Evolutionary conservation across 2,113 vertebrate genomes (phyloP), one percentile per base, ranked within the genome.

Genomic region (Oncorhynchus keta): DNA sequence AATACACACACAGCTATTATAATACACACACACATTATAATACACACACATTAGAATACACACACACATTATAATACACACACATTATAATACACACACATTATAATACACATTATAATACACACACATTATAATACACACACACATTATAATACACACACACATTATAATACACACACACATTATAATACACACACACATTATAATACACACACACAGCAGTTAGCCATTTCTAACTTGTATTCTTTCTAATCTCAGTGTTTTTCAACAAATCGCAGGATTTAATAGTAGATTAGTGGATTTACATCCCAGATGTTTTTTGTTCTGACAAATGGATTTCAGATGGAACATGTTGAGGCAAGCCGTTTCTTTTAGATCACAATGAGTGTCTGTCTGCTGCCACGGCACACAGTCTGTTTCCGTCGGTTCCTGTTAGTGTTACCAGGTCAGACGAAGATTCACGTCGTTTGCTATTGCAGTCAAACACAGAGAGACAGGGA

Each of bases 221-320:
- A 94, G 95, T 95, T 94, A 95, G 94, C 95, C 94, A 93, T 95
- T 88, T 94, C 95, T 94, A 95, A 97, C 95, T 96, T 95, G 95
- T 94, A 94, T 94, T 84, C 51, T 92, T 93, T 95, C 94, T 98
- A 97, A 97, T 98, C 97, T 96, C 94, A 94, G 94, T 97, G 96
- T 98, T 97, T 97, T 96, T 97, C 95, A 96, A 97, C 95, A 97
- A 97, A 98, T 97, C 95, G 90, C 91, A 83, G 95, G 95, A 97
- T 97, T 99, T 98, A 98, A 96, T 97, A 95, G 95, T 95, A 98
- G 97, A 99, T 98, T 98, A 98, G 94, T 94, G 96, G 96, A 97
- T 96, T 97, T 96, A 95, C 91, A 80, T 92, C 94, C 96, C 97
- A 98, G 97, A 98, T 99, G 97, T 97, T 98, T 97, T 97, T 97